Base-by-base conservation (phyloP, 2,113 vertebrate species). In the Sitta europaea region DNA sequence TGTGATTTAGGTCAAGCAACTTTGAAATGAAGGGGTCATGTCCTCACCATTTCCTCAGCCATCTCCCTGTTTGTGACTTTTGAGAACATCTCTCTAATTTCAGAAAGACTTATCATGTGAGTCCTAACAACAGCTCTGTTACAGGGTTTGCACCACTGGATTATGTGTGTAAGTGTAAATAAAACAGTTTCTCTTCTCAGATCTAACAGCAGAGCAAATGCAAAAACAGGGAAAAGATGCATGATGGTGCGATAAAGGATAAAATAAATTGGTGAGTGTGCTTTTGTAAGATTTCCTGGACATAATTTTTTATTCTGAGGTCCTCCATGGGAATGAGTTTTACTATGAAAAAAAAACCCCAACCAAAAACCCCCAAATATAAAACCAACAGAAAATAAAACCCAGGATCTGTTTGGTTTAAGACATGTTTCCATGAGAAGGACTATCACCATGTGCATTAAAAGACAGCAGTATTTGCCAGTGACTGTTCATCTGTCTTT, bases 321-420 rank as follows among this genome's bases (percentile, higher is more conserved):
- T 65, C 66, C 35, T 66, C 58, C 20, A 45, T 11, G 33, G 31
- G 43, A 86, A 79, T 43, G 35, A 48, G 25, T 45, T 68, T 59
- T 68, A 53, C 40, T 6, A 29, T 12, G 2, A 5, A 50, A 63
- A n/a, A 33, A 28, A 12, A 38, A 48, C 10, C 5, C 10, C 11
- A 18, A 19, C 4, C 4, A 10, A 38, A 43, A 53, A 45, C 3
- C 1, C 5, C 5, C 7, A 58, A 48, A 28, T 22, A 11, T 21
- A 48, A 17, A 57, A 1, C 3, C 19, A 70, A 58, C 13, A 71
- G n/a, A 57, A 77, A 73, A 35, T 6, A 38, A 10, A 65, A 59
- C 1, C 1, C 29, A 73, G 29, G 55, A 77, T 6, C 15, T 4
- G 1, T 29, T 62, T 6, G 16, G 10, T 55, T 51, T 72, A 55